Percentiles rank a stretch among this genome's conserved stretches.
Evolutionary conservation across 2,797 vertebrate species (phyloP).

Genomic region (Otolemur crassicaudatus): DNA sequence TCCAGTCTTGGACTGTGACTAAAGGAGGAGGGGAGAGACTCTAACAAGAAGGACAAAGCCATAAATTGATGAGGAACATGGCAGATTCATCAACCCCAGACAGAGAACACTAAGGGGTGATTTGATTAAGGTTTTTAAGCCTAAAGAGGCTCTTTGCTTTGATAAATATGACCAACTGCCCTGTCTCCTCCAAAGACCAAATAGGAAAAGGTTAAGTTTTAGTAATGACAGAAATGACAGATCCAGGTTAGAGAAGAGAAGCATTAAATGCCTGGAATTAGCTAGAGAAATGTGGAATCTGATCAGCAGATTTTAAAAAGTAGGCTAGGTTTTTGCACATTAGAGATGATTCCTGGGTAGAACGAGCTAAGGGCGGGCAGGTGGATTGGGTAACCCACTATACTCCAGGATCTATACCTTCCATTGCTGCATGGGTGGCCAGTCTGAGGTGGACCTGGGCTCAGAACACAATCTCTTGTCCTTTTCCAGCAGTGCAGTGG

Average conservation of each 20-base stretch:
- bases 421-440: background rate
- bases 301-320: conserved; percentile 52
- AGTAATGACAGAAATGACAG: conserved; percentile 52
- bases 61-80: background rate
- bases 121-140: background rate
- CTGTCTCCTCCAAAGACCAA: conserved; percentile 39
- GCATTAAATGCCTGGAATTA: conserved; percentile 57
- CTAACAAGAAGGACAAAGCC: background rate
- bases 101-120: background rate
- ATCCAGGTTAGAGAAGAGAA: conserved; percentile 56
- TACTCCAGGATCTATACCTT: background rate
- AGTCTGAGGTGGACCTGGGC: background rate
- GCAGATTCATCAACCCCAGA: background rate
- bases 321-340: conserved; percentile 20
- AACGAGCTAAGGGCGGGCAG: background rate
- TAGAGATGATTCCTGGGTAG: background rate
- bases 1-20: background rate
- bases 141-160: background rate
- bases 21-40: background rate
- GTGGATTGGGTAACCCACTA: background rate
- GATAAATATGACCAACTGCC: conserved; percentile 46
- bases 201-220: conserved; percentile 45
- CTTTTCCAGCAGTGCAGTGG: background rate
- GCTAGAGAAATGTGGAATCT: conserved; percentile 13
- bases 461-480: background rate